Base-by-base conservation (phyloP, 2,113 vertebrate species). In the Serinus canaria region DNA sequence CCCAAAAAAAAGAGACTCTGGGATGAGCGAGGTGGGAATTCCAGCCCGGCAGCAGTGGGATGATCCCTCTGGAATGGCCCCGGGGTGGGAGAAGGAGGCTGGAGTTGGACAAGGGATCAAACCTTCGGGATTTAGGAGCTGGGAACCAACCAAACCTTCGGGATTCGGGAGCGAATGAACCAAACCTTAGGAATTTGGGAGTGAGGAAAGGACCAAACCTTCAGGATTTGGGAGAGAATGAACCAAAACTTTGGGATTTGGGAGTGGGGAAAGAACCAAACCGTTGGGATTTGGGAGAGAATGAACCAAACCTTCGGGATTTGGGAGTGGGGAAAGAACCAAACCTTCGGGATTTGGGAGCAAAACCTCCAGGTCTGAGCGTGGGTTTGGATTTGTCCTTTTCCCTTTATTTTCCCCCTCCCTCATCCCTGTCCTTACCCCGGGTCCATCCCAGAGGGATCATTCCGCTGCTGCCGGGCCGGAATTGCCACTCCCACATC, bases 291-390 rank as follows among this genome's bases (percentile, higher is more conserved):
- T 44, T 2, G 30, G 28, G 30, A 33, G 14, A 3, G n/a, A 30
- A n/a, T 1, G 4, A 3, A 28, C 28, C 41, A 64, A 55, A 31
- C 5, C 15, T 24, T 23, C 0, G 2, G 67, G n/a, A 39, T 52
- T 31, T 7, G 4, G 24, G 44, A 68, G 41, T 8, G 7, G 17
- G 6, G 18, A 39, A 39, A 0, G 3, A 0, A 20, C 37, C 18
- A 21, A 63, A 13, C 3, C 31, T 19, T n/a, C 0, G 2, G 46
- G 46, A 50, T 69, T 30, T 22, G 47, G 8, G 33, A 35, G 5
- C 0, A 1, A 47, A 75, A 24, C 5, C 4, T 14, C 43, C 25
- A 2, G 11, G 25, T 31, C 43, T 31, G 73, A 60, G n/a, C 1
- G 0, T 13, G 55, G 11, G 20, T 8, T 59, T 30, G 55, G n/a